Evolutionary conservation across 2,797 vertebrate species (phyloP), one percentile per base, ranked within the genome.

Genomic region (Enteromius treurensis): DNA sequence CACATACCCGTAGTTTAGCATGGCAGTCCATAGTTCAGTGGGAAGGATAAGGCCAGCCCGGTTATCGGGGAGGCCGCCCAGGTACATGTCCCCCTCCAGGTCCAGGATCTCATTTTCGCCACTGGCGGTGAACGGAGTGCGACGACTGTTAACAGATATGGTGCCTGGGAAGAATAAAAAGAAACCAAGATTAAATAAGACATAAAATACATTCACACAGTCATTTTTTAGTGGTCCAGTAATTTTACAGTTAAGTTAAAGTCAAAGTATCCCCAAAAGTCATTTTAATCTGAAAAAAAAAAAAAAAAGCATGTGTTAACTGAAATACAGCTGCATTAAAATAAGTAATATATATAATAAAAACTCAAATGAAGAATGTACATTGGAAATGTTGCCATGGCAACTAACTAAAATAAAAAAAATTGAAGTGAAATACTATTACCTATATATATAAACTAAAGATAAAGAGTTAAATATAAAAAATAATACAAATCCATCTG

Each of bases 41-140:
- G 98, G 98, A 75, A 99, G 95, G 88, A 99, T 97, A 86, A 99
- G 97, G 47, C 96, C 96, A 1, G 95, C 96, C 0, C 97, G 95
- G 89, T 96, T 98, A 42, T 95, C 96, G 0, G 98, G 98, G 81
- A 99, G 95, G 0, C 98, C 98, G 0, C 98, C 98, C 0, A 99
- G 91, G 89, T 98, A 99, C 98, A 99, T 99, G 89, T 98, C 97
- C 0, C 98, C 98, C 88, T 99, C 98, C 86, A 99, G 93, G 91
- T 99, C 98, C 5, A 99, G 92, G 87, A 99, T 99, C 91, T 99
- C 98, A 0, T 97, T 99, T 91, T 99, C 98, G 1, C 98, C 98
- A 0, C 98, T 99, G 53, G 98, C 98, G 0, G 97, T 99, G 92
- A 99, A 99, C 0, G 97, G 97, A 0, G 97, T 99, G 83, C 98